These are phyloP conservation scores for Myotis vivesi DNA, from an alignment of 2,797 vertebrate species.

Conservation along the genomic window DNA sequence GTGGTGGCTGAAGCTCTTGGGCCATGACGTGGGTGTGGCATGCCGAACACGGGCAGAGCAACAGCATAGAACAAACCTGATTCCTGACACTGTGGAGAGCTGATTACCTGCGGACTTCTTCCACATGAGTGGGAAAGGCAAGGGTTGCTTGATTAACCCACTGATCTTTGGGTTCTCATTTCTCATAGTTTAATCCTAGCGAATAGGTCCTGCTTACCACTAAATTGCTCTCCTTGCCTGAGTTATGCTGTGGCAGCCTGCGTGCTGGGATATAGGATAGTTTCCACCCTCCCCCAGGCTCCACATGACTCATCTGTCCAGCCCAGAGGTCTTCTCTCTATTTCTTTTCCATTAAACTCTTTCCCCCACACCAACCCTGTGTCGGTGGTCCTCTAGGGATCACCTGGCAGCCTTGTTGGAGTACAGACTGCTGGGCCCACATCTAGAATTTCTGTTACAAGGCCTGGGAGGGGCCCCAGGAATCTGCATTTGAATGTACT, in stretches of 20 bases:
- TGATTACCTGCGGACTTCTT: background rate
- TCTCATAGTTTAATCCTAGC: background rate
- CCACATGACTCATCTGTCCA: background rate
- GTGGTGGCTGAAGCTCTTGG: background rate
- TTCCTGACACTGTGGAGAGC: background rate
- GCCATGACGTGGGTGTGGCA: background rate
- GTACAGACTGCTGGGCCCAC: background rate
- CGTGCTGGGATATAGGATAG: background rate
- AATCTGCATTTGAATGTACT: conserved; percentile 27
- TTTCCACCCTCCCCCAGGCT: background rate
- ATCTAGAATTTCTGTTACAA: background rate
- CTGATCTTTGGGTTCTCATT: background rate
- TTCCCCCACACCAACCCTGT: background rate
- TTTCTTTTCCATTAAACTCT: background rate
- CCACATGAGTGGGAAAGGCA: background rate
- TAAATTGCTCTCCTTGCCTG: background rate
- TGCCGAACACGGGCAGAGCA: background rate
- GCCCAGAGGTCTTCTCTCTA: background rate
- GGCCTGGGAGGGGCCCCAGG: background rate
- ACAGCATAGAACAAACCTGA: background rate
- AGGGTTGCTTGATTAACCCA: background rate
- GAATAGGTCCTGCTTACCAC: background rate
- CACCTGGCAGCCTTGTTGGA: background rate
- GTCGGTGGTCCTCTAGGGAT: background rate
- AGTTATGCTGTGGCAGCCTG: fast-evolving